A percentile compares a stretch with the other conserved stretches of the same genome.
Evolutionary conservation across 2,888 invertebrate species (phyloP).

Genomic region (Drosophila dives): DNA sequence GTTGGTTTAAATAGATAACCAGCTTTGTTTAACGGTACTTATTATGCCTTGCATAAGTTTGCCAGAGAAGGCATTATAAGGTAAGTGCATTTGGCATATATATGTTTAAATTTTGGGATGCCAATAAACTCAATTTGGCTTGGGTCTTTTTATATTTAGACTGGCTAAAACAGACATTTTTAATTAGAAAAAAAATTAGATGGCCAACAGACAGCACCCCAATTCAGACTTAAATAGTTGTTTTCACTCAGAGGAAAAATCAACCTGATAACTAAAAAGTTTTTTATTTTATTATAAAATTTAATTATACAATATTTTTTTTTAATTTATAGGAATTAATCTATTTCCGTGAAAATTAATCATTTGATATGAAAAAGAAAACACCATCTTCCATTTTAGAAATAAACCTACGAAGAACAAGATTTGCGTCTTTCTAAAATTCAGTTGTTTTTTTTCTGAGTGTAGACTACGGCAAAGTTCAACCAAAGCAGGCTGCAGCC

Average conservation of each 20-base stretch:
- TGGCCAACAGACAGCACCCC: conserved; percentile 11
- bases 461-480: conserved; percentile 4
- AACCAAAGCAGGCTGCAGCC: conserved; percentile 4
- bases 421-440: not conserved
- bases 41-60: conserved; percentile 11
- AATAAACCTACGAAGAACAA: not conserved
- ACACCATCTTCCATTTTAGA: not conserved
- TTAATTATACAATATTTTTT: not conserved
- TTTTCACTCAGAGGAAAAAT: not conserved
- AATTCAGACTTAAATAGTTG: conserved; percentile 29
- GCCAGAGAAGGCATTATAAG: conserved; percentile 6
- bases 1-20: conserved; percentile 65
- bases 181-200: not conserved
- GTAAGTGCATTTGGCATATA: not conserved
- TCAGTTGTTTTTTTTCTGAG: not conserved
- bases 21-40: conserved; percentile 50
- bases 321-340: no score
- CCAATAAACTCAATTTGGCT: not conserved
- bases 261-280: not conserved
- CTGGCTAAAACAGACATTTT: not conserved
- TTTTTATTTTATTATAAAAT: not conserved
- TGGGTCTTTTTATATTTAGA: not conserved
- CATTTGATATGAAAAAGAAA: not conserved
- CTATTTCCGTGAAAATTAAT: not conserved
- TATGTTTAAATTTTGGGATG: not conserved